phyloP scores from a whole-genome alignment of 1,140 invertebrate genomes.

The Drosophila pallidifrons region DNA sequence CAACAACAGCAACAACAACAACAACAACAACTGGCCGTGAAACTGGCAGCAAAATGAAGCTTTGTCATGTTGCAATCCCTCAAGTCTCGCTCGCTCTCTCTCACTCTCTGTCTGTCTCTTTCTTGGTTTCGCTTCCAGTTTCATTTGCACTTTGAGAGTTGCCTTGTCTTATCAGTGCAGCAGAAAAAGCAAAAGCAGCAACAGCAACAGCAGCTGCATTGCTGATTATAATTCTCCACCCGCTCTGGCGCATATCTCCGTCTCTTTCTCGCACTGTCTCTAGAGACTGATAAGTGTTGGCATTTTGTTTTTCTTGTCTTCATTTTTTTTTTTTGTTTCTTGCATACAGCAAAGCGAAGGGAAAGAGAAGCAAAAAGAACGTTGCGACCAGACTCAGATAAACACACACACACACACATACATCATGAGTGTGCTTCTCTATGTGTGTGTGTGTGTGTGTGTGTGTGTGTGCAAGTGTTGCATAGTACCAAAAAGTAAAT shows the following conservation, averaged over 20 bases:
- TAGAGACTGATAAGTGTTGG: slow-evolving; percentile 68
- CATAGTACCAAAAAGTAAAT: slow-evolving; percentile 32
- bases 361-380: not conserved
- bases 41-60: slow-evolving; percentile 13
- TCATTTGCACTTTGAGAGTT: not conserved
- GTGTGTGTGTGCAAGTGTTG: slow-evolving; percentile 11
- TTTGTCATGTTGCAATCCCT: slow-evolving; percentile 19
- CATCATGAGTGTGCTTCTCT: not conserved
- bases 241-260: not conserved
- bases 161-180: slow-evolving; percentile 32
- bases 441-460: slow-evolving; percentile 12
- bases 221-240: slow-evolving; percentile 49
- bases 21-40: slow-evolving; percentile 14
- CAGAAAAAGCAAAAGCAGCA: not conserved
- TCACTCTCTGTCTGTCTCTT: not conserved
- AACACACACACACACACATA: slow-evolving; percentile 10
- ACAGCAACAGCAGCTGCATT: slow-evolving; percentile 22
- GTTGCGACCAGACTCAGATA: slow-evolving; percentile 20
- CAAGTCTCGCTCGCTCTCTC: not conserved
- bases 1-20: not conserved
- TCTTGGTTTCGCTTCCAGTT: slow-evolving; percentile 10
- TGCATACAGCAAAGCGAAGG: slow-evolving; percentile 7
- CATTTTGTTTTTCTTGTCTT: slow-evolving; percentile 33
- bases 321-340: not conserved
- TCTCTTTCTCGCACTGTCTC: not conserved